Conservation (phyloP, 2,113 vertebrate genomes). For the Syrmaticus mikado region DNA sequence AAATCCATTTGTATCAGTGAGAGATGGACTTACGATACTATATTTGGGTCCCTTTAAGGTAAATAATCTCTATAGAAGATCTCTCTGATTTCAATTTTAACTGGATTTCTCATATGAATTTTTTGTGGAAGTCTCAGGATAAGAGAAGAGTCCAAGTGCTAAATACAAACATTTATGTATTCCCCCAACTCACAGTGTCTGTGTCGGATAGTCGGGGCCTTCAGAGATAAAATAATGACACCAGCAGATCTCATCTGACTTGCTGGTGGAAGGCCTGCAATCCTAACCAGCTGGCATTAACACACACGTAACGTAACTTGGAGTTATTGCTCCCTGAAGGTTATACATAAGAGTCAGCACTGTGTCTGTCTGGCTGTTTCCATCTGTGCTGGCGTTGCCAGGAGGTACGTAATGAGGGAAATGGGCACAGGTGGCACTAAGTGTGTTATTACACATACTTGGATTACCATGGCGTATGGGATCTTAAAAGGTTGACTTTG, state of each 20-base stretch:
- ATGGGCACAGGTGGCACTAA: neutral
- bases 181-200: neutral
- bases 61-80: conserved; percentile 30
- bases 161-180: neutral
- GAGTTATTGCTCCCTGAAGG: neutral
- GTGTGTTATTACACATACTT: neutral
- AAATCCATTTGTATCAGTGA: conserved; percentile 42
- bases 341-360: neutral
- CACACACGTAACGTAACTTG: rapidly evolving
- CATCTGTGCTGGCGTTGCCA: neutral
- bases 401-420: neutral
- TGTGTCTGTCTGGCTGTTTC: neutral
- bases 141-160: neutral
- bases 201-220: neutral
- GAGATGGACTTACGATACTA: conserved; percentile 13
- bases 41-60: conserved; percentile 29
- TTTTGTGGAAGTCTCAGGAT: neutral
- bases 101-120: neutral
- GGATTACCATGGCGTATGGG: neutral
- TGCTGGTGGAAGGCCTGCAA: neutral
- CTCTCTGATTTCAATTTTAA: neutral
- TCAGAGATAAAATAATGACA: neutral
- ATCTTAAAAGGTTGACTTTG: neutral
- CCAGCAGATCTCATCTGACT: neutral
- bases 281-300: neutral